Conservation (phyloP, 2,888 invertebrate genomes). For the Luperina nickerlii region DNA sequence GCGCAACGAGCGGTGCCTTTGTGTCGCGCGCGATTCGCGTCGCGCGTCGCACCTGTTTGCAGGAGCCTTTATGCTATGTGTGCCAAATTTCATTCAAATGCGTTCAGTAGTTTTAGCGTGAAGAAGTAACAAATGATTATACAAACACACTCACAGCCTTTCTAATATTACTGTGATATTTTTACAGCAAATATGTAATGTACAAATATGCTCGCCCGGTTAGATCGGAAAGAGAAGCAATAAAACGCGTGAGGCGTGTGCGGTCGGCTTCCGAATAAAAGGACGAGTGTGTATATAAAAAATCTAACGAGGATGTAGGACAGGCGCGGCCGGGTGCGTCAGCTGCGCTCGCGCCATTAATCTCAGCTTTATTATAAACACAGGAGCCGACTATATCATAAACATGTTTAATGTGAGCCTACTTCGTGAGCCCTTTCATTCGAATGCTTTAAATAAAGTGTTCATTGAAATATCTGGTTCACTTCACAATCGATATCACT, state of each 20-base stretch:
- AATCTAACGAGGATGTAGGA: constrained; percentile 82
- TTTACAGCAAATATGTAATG: constrained; percentile 67
- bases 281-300: constrained; percentile 80
- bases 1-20: too few relatives aligned
- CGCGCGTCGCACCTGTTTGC: too few relatives aligned
- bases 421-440: constrained; percentile 72
- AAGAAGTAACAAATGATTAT: too few relatives aligned
- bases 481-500: constrained; percentile 36
- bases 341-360: constrained; percentile 81
- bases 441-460: constrained; percentile 74
- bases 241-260: constrained; percentile 82
- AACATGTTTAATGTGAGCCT: constrained; percentile 80
- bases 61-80: too few relatives aligned
- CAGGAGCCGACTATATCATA: constrained; percentile 85
- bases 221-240: constrained; percentile 80
- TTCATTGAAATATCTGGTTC: constrained; percentile 67
- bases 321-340: constrained; percentile 72
- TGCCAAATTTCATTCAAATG: too few relatives aligned
- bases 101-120: too few relatives aligned
- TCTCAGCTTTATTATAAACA: constrained; percentile 88
- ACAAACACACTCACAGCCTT: too few relatives aligned
- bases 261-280: constrained; percentile 82
- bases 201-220: constrained; percentile 71
- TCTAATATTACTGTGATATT: constrained; percentile 10
- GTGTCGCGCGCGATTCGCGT: too few relatives aligned